phyloP scores from a whole-genome alignment of 2,888 invertebrate genomes.

The Drosophila helvetica region DNA sequence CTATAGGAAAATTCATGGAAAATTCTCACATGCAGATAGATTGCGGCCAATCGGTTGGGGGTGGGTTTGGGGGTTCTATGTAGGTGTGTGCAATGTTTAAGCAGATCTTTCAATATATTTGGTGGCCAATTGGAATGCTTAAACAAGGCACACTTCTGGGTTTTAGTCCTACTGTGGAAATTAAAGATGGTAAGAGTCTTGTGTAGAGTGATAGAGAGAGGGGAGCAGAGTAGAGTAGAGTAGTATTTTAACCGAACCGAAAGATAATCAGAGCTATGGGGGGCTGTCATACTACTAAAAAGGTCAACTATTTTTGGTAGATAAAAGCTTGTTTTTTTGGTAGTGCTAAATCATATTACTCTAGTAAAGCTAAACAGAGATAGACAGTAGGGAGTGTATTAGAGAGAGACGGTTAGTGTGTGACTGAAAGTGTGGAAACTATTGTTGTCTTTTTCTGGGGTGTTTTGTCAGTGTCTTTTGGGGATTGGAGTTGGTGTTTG shows the following conservation, averaged over 20 bases:
- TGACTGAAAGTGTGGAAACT: slow-evolving; percentile 22
- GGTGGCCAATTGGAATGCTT: not conserved
- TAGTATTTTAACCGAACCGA: slow-evolving; percentile 62
- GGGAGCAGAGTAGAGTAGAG: slow-evolving; percentile 23
- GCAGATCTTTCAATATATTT: not conserved
- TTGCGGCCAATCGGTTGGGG: not conserved
- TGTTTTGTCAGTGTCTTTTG: slow-evolving; percentile 36
- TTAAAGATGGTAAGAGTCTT: not conserved
- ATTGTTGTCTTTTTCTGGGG: slow-evolving; percentile 41
- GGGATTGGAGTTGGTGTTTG: slow-evolving; percentile 36
- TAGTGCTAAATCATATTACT: slow-evolving; percentile 53
- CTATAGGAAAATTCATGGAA: slow-evolving; percentile 40
- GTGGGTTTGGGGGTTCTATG: not conserved
- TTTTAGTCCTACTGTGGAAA: not conserved
- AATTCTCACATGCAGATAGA: slow-evolving; percentile 39
- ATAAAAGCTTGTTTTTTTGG: slow-evolving; percentile 52
- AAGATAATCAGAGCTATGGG: slow-evolving; percentile 52
- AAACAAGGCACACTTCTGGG: not conserved
- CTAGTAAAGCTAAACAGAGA: slow-evolving; percentile 69
- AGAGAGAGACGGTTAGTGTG: slow-evolving; percentile 22
- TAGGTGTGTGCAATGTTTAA: not conserved
- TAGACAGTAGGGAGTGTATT: slow-evolving; percentile 29
- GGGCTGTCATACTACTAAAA: slow-evolving; percentile 45
- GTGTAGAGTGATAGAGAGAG: too few relatives aligned
- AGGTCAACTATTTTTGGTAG: slow-evolving; percentile 45